Evolutionary conservation across 1,140 invertebrate species (phyloP), one percentile per base, ranked within the genome.

Genomic region (Wasmannia auropunctata): DNA sequence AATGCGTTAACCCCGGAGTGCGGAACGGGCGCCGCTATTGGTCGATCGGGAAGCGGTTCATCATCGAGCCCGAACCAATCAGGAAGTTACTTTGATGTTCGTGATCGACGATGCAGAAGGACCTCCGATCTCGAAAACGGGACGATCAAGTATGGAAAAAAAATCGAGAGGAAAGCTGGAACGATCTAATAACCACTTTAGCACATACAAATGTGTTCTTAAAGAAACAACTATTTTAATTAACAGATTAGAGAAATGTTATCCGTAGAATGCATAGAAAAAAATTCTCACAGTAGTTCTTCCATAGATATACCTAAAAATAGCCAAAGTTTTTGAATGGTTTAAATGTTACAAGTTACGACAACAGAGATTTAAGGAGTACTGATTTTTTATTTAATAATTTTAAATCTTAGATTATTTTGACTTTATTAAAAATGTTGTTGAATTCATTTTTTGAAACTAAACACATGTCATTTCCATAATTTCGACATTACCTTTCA

Each of bases 1-100:
- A 60, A 76, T 86, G 54, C 65, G 85, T 90, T 87, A 87, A 85
- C 79, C 88, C 75, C 37, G n/a, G 67, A 25, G n/a, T 43, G 54
- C 77, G 40, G 51, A 40, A 70, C 62, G 6, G 14, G 16, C 25
- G 25, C 46, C 10, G 28, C 10, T 16, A 54, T 54, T 60, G 70
- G n/a, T 14, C 75, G 87, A 72, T 70, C 79, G 79, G 10, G 58
- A 51, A 69, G 34, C 40, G 46, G 34, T 25, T 80, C 43, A 16
- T 8, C 31, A 19, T 43, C 2, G 37, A 14, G 49, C 25, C 19
- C n/a, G 51, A 46, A 58, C 67, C 79, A 72, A 83, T 54, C 77
- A 34, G 31, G 10, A 65, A 86, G 70, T 88, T 76, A 46, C 60
- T 62, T 37, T 6, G 40, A 10, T 46, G 28, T 34, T 31, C 16